Evolutionary conservation across 2,113 vertebrate species (phyloP).

Genomic region (Hippocampus barbouri): DNA sequence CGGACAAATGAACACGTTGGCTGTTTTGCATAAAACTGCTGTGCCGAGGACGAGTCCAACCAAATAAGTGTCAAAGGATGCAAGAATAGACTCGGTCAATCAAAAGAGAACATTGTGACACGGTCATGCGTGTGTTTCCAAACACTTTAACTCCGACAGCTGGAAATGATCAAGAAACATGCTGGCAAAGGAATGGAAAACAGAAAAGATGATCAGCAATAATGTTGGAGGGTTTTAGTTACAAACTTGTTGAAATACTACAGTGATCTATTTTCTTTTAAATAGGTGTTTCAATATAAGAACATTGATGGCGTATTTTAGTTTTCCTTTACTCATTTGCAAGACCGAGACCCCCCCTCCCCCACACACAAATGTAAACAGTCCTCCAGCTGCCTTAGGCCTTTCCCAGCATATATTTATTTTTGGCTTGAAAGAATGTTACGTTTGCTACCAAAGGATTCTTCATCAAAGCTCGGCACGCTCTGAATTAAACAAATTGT

Average conservation of each 20-base stretch:
- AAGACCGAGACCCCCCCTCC: neutral
- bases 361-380: neutral
- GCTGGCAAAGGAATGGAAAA: neutral
- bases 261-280: neutral
- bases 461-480: conserved; percentile 29
- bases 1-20: neutral
- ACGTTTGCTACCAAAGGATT: conserved; percentile 85
- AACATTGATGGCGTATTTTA: neutral
- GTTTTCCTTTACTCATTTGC: neutral
- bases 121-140: neutral
- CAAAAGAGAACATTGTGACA: neutral
- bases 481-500: conserved; percentile 10
- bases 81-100: neutral
- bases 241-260: no score
- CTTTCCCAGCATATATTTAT: conserved; percentile 75
- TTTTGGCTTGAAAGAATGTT: conserved; percentile 77
- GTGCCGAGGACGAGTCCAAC: neutral
- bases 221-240: neutral
- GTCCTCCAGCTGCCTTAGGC: conserved; percentile 72
- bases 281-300: neutral
- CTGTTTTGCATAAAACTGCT: neutral
- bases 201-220: neutral
- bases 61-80: neutral
- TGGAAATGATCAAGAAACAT: neutral
- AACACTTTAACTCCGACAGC: neutral